These are phyloP conservation scores for Trachelus tabidus DNA, from an alignment of 2,888 invertebrate genomes.

Conservation along the genomic window DNA sequence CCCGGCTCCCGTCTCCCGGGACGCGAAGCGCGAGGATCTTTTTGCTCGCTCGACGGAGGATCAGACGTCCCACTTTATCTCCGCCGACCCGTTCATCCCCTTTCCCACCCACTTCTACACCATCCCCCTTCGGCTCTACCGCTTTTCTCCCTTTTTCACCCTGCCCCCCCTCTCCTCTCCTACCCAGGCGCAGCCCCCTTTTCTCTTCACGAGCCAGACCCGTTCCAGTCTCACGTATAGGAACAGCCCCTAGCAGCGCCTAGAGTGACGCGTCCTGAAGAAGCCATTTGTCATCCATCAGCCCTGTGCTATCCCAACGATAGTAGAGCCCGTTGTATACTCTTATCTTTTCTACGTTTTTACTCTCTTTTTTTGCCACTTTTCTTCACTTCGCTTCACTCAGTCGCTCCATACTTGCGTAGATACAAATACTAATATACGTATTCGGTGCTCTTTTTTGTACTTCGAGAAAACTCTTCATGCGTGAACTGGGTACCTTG, in stretches of 20 bases:
- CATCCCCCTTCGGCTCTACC: slow-evolving; percentile 68
- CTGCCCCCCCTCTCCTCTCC: slow-evolving; percentile 63
- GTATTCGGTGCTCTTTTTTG: background rate
- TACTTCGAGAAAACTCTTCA: background rate
- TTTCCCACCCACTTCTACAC: slow-evolving; percentile 49
- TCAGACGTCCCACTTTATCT: slow-evolving; percentile 67
- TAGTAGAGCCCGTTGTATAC: slow-evolving; percentile 27
- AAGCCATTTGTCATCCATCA: slow-evolving; percentile 59
- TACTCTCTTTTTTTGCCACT: background rate
- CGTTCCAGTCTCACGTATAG: slow-evolving; percentile 60
- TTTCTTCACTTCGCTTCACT: slow-evolving; percentile 65
- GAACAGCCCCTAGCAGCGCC: slow-evolving; percentile 52
- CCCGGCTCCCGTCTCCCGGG: slow-evolving; percentile 61
- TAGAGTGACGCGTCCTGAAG: slow-evolving; percentile 30
- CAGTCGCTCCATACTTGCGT: slow-evolving; percentile 66
- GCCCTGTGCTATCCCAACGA: slow-evolving; percentile 46
- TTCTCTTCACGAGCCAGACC: slow-evolving; percentile 63
- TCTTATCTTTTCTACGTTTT: background rate
- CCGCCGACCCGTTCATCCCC: slow-evolving; percentile 70
- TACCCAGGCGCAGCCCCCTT: slow-evolving; percentile 44
- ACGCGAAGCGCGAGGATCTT: slow-evolving; percentile 62
- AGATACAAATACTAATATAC: background rate
- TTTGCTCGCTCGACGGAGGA: slow-evolving; percentile 65
- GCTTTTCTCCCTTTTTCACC: slow-evolving; percentile 68
- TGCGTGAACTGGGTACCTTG: background rate